phyloP scores from a whole-genome alignment of 2,888 invertebrate species.

The Helobdella robusta region DNA sequence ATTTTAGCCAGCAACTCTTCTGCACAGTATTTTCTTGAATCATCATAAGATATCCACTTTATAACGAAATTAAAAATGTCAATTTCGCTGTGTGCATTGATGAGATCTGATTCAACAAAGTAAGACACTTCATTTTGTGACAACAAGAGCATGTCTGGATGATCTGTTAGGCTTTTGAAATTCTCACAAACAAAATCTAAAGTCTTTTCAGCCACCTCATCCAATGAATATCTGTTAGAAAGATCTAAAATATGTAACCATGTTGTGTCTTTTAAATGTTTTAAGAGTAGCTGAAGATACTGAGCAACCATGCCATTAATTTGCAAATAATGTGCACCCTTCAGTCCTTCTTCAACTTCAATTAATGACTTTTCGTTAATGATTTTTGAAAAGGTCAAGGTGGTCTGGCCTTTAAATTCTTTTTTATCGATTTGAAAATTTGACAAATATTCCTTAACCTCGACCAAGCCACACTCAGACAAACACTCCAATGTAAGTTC shows the following conservation, averaged over 20 bases:
- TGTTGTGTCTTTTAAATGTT: neutral
- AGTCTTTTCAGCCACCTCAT: neutral
- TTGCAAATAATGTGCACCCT: conserved; percentile 24
- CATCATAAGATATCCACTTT: conserved; percentile 16
- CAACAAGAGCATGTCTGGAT: conserved; percentile 14
- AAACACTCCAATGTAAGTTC: neutral
- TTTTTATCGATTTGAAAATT: neutral
- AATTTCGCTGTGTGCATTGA: conserved; percentile 10
- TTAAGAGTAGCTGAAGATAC: neutral
- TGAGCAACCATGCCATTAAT: conserved; percentile 13
- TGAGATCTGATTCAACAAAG: conserved; percentile 12
- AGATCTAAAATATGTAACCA: conserved; percentile 2
- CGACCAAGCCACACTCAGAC: neutral
- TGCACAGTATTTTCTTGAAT: neutral
- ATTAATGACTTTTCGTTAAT: neutral
- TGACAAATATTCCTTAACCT: neutral
- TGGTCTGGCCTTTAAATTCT: too few relatives aligned
- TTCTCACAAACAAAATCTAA: conserved; percentile 16
- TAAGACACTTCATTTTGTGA: conserved; percentile 5
- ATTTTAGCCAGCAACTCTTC: conserved; percentile 9
- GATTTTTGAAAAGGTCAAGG: too few relatives aligned
- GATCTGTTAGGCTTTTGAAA: conserved; percentile 1
- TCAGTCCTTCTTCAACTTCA: conserved; percentile 7
- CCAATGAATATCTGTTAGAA: neutral
- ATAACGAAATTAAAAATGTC: conserved; percentile 23